These are phyloP conservation scores for Eulemur albifrons DNA, from an alignment of 2,797 vertebrate genomes.

Conservation along the genomic window DNA sequence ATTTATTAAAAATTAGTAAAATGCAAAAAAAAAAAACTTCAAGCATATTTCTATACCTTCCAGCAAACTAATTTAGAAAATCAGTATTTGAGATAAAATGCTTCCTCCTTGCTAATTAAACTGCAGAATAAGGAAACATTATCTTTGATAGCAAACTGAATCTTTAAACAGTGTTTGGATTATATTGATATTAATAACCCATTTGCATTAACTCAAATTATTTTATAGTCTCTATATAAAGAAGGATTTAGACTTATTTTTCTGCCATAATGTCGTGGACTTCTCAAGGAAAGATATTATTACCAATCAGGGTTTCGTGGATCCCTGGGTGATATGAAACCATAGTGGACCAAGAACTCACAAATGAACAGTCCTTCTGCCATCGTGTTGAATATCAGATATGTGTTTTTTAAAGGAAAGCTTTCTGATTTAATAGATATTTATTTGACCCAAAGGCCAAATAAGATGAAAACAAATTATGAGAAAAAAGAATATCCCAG, in stretches of 20 bases:
- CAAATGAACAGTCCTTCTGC: background rate
- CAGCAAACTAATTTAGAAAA: conserved; percentile 77
- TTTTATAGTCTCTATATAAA: conserved; percentile 37
- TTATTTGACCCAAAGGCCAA: background rate
- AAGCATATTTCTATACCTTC: conserved; percentile 59
- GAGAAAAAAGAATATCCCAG: conserved; percentile 11
- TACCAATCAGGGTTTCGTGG: conserved; percentile 20
- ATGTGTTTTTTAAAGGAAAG: background rate
- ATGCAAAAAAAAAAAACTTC: background rate
- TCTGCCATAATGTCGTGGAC: conserved; percentile 18
- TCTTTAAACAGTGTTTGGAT: conserved; percentile 5
- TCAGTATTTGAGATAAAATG: conserved; percentile 72
- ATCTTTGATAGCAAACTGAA: conserved; percentile 54
- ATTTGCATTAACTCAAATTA: background rate
- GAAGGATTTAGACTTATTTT: conserved; percentile 56
- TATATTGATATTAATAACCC: background rate
- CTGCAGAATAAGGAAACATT: conserved; percentile 64
- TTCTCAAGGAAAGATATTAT: conserved; percentile 27
- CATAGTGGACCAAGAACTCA: background rate
- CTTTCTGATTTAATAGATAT: background rate
- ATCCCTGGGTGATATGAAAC: background rate
- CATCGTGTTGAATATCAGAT: background rate
- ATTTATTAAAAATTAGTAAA: conserved; percentile 36
- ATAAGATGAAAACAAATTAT: conserved; percentile 20
- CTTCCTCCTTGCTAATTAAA: conserved; percentile 77